Conservation (phyloP, 37 sponge, comb jelly and placozoan genomes). For the Haliclona indistincta region DNA sequence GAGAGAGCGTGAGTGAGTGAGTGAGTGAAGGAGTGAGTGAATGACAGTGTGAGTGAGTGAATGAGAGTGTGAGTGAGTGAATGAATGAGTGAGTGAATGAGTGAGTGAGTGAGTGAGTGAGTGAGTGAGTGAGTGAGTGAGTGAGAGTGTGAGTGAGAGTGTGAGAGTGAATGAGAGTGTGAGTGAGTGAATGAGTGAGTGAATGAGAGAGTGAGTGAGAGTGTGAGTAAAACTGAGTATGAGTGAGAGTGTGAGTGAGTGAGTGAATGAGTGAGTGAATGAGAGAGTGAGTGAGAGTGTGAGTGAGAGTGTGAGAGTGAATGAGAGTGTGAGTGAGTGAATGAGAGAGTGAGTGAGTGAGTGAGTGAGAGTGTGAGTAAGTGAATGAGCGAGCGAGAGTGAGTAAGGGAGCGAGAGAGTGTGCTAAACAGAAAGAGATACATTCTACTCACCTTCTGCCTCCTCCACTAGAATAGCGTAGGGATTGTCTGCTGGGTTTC, state of each 20-base stretch:
- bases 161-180: neutral
- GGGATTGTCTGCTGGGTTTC: conserved; percentile 55
- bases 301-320: neutral
- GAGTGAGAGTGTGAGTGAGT: too few relatives aligned
- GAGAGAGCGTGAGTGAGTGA: neutral
- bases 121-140: neutral
- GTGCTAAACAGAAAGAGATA: neutral
- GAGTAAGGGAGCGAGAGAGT: neutral
- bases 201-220: neutral
- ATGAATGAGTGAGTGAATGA: neutral
- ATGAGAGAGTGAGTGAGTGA: too few relatives aligned
- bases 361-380: neutral
- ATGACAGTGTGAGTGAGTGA: neutral
- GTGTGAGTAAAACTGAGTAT: neutral
- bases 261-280: too few relatives aligned
- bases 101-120: neutral
- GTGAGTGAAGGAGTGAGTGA: neutral
- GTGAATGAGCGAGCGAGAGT: neutral
- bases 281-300: neutral
- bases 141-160: conserved; percentile 5
- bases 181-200: conserved; percentile 1
- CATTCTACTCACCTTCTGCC: conserved; percentile 45
- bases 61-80: neutral
- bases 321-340: too few relatives aligned
- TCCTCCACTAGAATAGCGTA: conserved; percentile 65